Base-by-base conservation (phyloP, 2,113 vertebrate genomes). In the Psittacula cyanocephala region DNA sequence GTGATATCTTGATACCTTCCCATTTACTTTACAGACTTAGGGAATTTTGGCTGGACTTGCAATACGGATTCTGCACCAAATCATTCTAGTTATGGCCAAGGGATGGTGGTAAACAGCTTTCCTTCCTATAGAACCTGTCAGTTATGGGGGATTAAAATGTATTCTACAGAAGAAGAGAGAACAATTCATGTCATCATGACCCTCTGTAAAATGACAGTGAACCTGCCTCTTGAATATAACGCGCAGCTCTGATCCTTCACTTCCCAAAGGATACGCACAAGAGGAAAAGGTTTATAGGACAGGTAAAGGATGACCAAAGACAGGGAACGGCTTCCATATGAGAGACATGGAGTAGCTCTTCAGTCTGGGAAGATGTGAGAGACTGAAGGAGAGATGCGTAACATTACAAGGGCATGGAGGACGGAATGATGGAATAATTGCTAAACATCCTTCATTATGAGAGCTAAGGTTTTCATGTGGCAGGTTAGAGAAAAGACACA, bases 91-190 rank as follows among this genome's bases (percentile, higher is more conserved):
- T 79, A 37, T n/a, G 74, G 49, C 76, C 94, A 87, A 93, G 39
- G 29, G 91, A 92, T 68, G 86, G 57, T 86, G 84, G 83, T 91
- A 86, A 93, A 70, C 86, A 84, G n/a, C 69, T 75, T 91, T 71
- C 27, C 18, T 91, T 89, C 50, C 33, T 65, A 12, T 2, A 43
- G 19, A 86, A 68, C 4, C 13, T 16, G 3, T 31, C 64, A 24
- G 15, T 35, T 83, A 37, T 6, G 22, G 7, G 20, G 7, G 4
- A 60, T 64, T 35, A 91, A 74, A 67, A 33, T 11, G 4, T 19
- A 15, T 84, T 89, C 82, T 59, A 23, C 23, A 35, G 72, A 53
- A 37, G 72, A 53, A 65, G 28, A 74, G 17, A 39, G 50, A 84
- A 71, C 9, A 86, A 78, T 70, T 77, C 47, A 57, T 19, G 37